A percentile compares a stretch with the other conserved stretches of the same genome.
These are phyloP conservation scores for Andrena dorsata DNA, from an alignment of 2,888 invertebrate species.

Conservation along the genomic window DNA sequence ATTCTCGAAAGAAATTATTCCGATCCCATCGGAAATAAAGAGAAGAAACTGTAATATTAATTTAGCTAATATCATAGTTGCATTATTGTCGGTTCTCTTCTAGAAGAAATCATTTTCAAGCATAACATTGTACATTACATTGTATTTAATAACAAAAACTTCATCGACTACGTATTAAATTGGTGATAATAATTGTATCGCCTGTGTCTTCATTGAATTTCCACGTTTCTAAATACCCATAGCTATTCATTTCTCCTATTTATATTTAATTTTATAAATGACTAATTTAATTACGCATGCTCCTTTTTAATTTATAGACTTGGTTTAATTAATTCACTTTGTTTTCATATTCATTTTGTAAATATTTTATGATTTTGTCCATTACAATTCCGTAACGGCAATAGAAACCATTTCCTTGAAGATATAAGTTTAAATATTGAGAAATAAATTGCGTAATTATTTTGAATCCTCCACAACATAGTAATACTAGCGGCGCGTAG, in stretches of 20 bases:
- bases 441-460: no score
- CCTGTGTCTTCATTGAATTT: not conserved
- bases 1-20: slow-evolving; percentile 6
- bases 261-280: not conserved
- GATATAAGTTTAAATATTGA: no score
- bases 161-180: slow-evolving; percentile 31
- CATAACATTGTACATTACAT: slow-evolving; percentile 34
- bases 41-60: slow-evolving; percentile 12
- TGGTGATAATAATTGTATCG: slow-evolving; percentile 23
- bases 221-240: not conserved
- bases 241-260: not conserved
- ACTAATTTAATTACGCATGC: no score
- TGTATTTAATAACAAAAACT: slow-evolving; percentile 31
- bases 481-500: no score
- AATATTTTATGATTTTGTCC: no score
- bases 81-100: slow-evolving; percentile 20
- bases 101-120: slow-evolving; percentile 32
- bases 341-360: no score
- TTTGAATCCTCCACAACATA: no score
- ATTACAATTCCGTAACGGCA: no score
- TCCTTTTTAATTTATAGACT: no score
- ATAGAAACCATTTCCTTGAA: no score
- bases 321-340: no score
- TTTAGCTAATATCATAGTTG: slow-evolving; percentile 14
- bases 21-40: not conserved